Evolutionary conservation across 2,797 vertebrate genomes (phyloP).

Genomic region (Podarcis siculus): DNA sequence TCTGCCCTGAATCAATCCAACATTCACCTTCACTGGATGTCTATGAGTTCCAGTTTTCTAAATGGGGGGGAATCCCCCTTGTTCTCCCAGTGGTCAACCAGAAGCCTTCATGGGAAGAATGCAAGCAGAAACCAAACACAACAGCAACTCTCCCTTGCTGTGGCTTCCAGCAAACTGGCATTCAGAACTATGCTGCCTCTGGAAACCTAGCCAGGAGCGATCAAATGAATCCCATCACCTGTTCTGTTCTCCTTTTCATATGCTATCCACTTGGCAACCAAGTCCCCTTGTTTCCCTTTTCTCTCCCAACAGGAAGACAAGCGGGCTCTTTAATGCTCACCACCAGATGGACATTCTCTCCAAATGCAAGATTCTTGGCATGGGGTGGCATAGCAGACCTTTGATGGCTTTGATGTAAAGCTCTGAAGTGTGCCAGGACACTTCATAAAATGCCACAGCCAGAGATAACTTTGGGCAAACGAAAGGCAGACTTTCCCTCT

Average conservation of each 20-base stretch:
- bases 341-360: slow-evolving; percentile 23
- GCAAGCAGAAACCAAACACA: too few species aligned
- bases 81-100: too few species aligned
- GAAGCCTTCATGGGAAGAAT: too few species aligned
- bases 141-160: background rate
- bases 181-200: background rate
- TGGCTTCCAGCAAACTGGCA: background rate
- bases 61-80: too few species aligned
- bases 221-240: too few species aligned
- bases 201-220: background rate
- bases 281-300: background rate
- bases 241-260: too few species aligned
- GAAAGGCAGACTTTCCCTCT: too few species aligned
- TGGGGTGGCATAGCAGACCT: background rate
- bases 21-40: too few species aligned
- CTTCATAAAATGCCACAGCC: background rate
- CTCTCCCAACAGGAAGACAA: background rate
- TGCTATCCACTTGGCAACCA: too few species aligned
- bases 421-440: background rate
- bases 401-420: background rate
- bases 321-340: fast-evolving
- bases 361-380: background rate
- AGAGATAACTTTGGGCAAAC: too few species aligned
- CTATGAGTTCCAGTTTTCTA: too few species aligned
- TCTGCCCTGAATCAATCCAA: too few species aligned